Percentiles rank a stretch among this genome's conserved stretches.
phyloP scores from a whole-genome alignment of 2,797 vertebrate genomes.

The Arnoldichthys spilopterus region DNA sequence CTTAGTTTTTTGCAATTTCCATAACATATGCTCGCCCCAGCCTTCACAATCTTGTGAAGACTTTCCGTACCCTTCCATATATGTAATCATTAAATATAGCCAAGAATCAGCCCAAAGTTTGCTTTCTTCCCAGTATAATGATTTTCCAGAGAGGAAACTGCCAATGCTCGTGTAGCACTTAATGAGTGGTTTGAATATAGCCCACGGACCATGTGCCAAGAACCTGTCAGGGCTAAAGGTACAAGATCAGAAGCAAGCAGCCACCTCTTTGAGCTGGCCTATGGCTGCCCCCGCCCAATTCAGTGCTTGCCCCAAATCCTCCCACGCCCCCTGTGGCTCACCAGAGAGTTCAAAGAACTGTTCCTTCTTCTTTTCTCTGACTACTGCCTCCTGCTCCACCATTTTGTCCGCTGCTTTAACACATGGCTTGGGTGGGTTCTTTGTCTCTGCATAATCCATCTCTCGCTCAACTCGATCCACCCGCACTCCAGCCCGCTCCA shows the following conservation, averaged over 20 bases:
- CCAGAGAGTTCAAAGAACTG: slow-evolving; percentile 59
- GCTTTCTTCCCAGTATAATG: slow-evolving; percentile 60
- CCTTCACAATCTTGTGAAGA: not conserved
- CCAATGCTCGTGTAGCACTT: slow-evolving; percentile 27
- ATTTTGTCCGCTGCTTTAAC: slow-evolving; percentile 83
- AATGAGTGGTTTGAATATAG: slow-evolving; percentile 49
- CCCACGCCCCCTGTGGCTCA: slow-evolving; percentile 58
- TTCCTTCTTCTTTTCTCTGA: slow-evolving; percentile 78
- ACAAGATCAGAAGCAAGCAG: slow-evolving; percentile 52
- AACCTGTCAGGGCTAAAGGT: slow-evolving; percentile 38
- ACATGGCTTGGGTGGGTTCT: slow-evolving; percentile 87
- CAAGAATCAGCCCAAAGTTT: slow-evolving; percentile 56
- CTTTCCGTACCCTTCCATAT: slow-evolving; percentile 32
- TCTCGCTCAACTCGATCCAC: slow-evolving; percentile 88
- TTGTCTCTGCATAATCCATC: slow-evolving; percentile 89
- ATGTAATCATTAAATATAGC: not conserved
- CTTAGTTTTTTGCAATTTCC: too few relatives aligned
- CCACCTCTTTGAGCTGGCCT: not conserved
- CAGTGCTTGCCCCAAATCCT: slow-evolving; percentile 67
- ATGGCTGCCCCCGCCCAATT: slow-evolving; percentile 25
- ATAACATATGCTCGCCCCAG: too few relatives aligned
- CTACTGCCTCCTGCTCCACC: slow-evolving; percentile 77
- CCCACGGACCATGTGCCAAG: slow-evolving; percentile 18
- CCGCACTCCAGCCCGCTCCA: slow-evolving; percentile 75
- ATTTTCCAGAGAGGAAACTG: slow-evolving; percentile 57